Percentiles rank a stretch among this genome's conserved stretches.
Conservation (phyloP, 2,888 invertebrate species). For the Trachelus tabidus region DNA sequence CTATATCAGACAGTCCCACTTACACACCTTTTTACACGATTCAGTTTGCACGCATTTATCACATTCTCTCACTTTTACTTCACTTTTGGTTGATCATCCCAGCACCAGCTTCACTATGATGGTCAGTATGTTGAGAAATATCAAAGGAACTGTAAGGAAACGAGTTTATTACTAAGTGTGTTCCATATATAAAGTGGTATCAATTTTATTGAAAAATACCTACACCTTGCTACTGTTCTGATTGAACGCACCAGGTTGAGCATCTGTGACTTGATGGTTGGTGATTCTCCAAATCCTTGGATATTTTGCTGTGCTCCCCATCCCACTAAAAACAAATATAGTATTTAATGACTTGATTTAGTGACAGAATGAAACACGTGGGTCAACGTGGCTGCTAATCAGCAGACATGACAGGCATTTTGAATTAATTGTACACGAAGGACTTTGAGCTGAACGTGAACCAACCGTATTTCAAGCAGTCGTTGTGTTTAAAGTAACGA, state of each 20-base stretch:
- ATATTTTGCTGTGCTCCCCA: conserved; percentile 83
- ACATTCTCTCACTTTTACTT: background rate
- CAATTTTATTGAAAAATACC: conserved; percentile 61
- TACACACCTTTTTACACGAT: background rate
- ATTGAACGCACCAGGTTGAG: conserved; percentile 93
- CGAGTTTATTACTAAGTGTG: conserved; percentile 8
- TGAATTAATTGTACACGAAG: background rate
- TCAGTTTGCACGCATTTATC: background rate
- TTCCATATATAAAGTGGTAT: background rate
- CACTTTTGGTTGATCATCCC: conserved; percentile 71
- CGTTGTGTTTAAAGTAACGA: background rate
- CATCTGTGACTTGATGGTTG: conserved; percentile 88
- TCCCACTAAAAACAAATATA: conserved; percentile 75
- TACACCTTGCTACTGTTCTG: conserved; percentile 97
- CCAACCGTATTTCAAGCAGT: background rate
- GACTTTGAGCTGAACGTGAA: background rate
- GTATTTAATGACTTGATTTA: background rate
- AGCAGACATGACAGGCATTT: background rate
- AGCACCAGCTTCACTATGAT: conserved; percentile 89
- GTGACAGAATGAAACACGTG: background rate
- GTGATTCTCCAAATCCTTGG: conserved; percentile 88
- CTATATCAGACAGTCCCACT: background rate
- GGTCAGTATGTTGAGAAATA: conserved; percentile 88
- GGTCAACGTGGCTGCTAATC: background rate
- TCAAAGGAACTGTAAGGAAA: conserved; percentile 91